Evolutionary conservation across 2,797 vertebrate genomes (phyloP).

Genomic region (Poeciliopsis turneri): DNA sequence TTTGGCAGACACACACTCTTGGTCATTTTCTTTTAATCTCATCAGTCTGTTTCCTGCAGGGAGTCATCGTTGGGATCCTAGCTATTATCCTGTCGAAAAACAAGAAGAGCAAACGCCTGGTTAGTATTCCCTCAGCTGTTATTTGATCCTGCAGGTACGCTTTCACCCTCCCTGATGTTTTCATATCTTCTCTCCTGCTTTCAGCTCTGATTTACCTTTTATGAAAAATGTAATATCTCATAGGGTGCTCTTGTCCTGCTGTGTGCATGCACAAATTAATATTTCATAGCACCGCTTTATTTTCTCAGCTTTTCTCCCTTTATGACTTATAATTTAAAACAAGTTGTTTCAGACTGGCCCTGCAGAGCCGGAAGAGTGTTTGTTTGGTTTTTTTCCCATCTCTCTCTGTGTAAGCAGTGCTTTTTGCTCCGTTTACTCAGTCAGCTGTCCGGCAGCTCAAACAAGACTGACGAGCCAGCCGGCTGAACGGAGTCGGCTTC

Average conservation of each 20-base stretch:
- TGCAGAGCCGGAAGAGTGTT: constrained; percentile 4
- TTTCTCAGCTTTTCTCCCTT: neutral
- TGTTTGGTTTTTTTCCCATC: neutral
- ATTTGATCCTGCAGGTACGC: neutral
- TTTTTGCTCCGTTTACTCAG: constrained; percentile 45
- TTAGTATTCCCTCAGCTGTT: constrained; percentile 54
- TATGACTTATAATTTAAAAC: neutral
- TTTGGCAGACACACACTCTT: neutral
- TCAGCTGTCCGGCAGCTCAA: constrained; percentile 51
- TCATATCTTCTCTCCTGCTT: no score
- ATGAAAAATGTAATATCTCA: neutral
- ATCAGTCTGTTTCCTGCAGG: constrained; percentile 65
- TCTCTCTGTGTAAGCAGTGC: neutral
- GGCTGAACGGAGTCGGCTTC: constrained; percentile 29
- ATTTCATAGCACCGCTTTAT: neutral
- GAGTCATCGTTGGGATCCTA: constrained; percentile 75
- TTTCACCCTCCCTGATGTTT: neutral
- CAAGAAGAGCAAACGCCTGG: constrained; percentile 72
- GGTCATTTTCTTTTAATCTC: neutral
- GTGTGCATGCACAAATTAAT: constrained; percentile 2
- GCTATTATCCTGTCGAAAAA: constrained; percentile 80
- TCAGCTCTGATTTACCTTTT: neutral
- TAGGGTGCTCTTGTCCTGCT: neutral
- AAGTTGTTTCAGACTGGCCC: constrained; percentile 16
- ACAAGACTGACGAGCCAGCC: constrained; percentile 48